These are phyloP conservation scores for Ceratotherium simum DNA, from an alignment of 2,113 vertebrate genomes.

Conservation along the genomic window DNA sequence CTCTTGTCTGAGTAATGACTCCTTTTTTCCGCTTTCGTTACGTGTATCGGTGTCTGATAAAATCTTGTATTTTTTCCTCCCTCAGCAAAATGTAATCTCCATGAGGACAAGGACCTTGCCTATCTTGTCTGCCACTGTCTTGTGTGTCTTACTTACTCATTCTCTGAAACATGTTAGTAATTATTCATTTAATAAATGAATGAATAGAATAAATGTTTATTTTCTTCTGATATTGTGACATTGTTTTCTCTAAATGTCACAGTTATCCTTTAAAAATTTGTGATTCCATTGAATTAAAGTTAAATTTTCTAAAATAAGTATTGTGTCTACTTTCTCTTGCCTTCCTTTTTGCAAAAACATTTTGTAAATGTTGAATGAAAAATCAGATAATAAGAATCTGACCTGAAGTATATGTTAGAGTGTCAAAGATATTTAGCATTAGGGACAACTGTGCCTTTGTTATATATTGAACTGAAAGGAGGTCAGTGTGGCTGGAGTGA, in stretches of 20 bases:
- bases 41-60: neutral
- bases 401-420: neutral
- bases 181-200: slow-evolving; percentile 25
- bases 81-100: neutral
- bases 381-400: slow-evolving; percentile 15
- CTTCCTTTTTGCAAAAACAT: neutral
- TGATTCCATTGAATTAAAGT: neutral
- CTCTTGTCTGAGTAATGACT: neutral
- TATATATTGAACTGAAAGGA: neutral
- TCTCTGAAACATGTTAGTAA: neutral
- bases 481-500: neutral
- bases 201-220: neutral
- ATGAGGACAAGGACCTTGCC: neutral
- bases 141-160: neutral
- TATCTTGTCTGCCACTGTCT: slow-evolving; percentile 5
- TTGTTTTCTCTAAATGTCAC: slow-evolving; percentile 34
- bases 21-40: neutral
- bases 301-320: slow-evolving; percentile 53
- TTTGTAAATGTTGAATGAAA: slow-evolving; percentile 54
- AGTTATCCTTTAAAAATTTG: slow-evolving; percentile 11
- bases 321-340: slow-evolving; percentile 36
- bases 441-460: neutral
- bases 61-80: neutral
- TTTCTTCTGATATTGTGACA: slow-evolving; percentile 30
- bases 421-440: slow-evolving; percentile 17